phyloP scores from a whole-genome alignment of 2,113 vertebrate species.

The Erythrolamprus reginae region DNA sequence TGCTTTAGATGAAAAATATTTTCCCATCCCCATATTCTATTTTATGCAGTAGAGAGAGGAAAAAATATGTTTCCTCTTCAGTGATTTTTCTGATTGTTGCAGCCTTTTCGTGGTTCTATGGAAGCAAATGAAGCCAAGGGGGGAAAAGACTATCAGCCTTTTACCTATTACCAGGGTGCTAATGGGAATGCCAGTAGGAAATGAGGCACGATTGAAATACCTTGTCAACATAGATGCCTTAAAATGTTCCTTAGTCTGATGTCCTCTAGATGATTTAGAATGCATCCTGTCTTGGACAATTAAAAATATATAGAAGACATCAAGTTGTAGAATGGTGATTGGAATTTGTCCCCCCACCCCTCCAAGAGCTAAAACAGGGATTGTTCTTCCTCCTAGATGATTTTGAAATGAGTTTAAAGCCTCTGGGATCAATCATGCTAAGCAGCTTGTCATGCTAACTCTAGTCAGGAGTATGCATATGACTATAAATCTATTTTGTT shows the following conservation, averaged over 20 bases:
- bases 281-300: background rate
- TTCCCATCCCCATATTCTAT: background rate
- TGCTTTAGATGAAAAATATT: slow-evolving; percentile 16
- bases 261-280: background rate
- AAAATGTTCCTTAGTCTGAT: background rate
- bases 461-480: background rate
- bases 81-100: background rate
- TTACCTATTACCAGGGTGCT: background rate
- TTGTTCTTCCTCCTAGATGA: background rate
- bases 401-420: background rate
- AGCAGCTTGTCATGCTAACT: background rate
- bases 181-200: background rate
- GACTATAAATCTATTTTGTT: background rate
- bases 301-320: background rate
- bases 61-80: background rate
- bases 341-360: background rate
- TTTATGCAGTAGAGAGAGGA: background rate
- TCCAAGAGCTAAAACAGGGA: background rate
- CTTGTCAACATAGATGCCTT: background rate
- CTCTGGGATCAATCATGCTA: background rate
- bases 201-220: background rate
- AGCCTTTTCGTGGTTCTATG: background rate
- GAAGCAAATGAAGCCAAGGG: background rate
- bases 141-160: background rate
- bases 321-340: background rate